phyloP scores from a whole-genome alignment of 2,797 vertebrate genomes.

The Gila robusta region DNA sequence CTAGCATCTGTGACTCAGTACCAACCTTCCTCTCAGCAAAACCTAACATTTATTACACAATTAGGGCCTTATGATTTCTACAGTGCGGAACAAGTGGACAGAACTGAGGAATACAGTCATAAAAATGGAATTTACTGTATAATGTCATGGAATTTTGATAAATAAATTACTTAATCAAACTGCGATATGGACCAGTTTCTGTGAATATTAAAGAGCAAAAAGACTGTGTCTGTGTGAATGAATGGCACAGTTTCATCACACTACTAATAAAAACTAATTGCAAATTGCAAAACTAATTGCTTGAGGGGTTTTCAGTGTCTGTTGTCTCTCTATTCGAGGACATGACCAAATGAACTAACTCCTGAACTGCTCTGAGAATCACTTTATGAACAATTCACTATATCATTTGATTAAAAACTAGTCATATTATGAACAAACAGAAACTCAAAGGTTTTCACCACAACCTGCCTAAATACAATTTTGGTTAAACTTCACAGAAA shows the following conservation, averaged over 20 bases:
- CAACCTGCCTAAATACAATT: not conserved
- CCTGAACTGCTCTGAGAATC: not conserved
- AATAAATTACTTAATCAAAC: not conserved
- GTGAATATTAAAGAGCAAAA: not conserved
- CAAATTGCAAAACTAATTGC: too few species aligned
- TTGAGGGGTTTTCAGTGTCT: not conserved
- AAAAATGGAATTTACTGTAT: not conserved
- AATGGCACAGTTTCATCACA: not conserved
- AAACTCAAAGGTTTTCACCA: not conserved
- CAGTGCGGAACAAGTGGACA: not conserved
- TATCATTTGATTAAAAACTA: not conserved
- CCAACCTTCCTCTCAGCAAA: not conserved
- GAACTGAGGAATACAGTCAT: not conserved
- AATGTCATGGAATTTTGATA: not conserved
- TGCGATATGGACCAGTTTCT: not conserved
- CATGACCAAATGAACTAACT: not conserved
- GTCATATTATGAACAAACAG: not conserved
- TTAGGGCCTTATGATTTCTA: not conserved
- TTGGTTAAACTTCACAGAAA: not conserved
- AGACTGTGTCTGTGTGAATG: not conserved
- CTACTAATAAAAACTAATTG: too few species aligned
- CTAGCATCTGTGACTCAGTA: not conserved
- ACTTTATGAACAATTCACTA: not conserved
- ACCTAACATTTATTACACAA: not conserved
- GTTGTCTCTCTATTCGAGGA: not conserved